Evolutionary conservation across 2,797 vertebrate species (phyloP), one percentile per base, ranked within the genome.

Genomic region (Cryptoprocta ferox): DNA sequence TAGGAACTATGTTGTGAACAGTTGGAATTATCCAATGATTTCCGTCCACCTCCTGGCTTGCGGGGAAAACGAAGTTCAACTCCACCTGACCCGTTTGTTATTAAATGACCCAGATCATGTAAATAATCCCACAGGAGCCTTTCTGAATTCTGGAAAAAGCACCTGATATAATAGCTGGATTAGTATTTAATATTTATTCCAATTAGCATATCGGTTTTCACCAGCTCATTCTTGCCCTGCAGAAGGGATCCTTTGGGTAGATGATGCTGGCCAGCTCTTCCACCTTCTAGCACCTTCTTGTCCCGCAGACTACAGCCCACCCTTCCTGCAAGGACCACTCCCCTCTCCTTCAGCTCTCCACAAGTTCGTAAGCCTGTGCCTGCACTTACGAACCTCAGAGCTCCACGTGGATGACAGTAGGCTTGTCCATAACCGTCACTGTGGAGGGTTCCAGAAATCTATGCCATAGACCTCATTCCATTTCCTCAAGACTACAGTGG

Each of bases 171-270:
- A 73, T 16, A 2, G 13, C 88, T 16, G 65, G 2, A 3, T 65
- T 5, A 1, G 1, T 19, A 32, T 39, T 37, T 3, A n/a, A 16
- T 8, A 14, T 35, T 39, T 35, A 21, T 32, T 28, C 92, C 35
- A 12, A n/a, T 15, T 0, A 6, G 63, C 50, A 4, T 4, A 1
- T 4, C 5, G 39, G 56, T 61, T 19, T 24, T 42, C 5, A 3
- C 21, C 8, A 3, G 26, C 32, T 4, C 14, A 3, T 0, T 4
- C 30, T 28, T 4, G 4, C 4, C 1, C 9, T 1, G 28, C 48
- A 6, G 59, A 10, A 10, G 15, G 37, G 18, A 4, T 13, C 15
- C 1, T 0, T 1, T 3, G 13, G 10, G 24, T 6, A 6, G 26
- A 13, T 26, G 79, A 28, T 4, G 2, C 32, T 45, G 13, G 0